Conservation (phyloP, 2,888 invertebrate genomes). For the Deroplatys truncata region DNA sequence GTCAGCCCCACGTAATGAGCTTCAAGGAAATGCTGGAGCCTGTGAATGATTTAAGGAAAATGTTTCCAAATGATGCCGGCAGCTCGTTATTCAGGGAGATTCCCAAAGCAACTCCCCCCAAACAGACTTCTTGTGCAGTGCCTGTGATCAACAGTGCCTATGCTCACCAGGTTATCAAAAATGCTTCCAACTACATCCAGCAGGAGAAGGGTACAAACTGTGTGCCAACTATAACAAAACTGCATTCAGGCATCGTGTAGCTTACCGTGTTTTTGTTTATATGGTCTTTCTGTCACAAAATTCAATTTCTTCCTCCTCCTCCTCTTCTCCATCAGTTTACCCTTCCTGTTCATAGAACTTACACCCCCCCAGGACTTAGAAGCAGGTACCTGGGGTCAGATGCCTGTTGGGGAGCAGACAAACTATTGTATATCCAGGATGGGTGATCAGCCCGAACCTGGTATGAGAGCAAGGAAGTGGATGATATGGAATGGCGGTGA, state of each 20-base stretch:
- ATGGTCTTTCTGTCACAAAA: too few relatives aligned
- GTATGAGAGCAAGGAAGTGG: too few relatives aligned
- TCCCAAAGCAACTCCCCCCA: not conserved
- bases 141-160: slow-evolving; percentile 6
- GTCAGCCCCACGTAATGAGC: not conserved
- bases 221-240: slow-evolving; percentile 19
- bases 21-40: slow-evolving; percentile 2
- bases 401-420: too few relatives aligned
- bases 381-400: too few relatives aligned
- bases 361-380: too few relatives aligned
- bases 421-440: too few relatives aligned
- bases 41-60: not conserved
- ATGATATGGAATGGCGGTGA: too few relatives aligned
- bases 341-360: too few relatives aligned
- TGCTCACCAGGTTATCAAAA: not conserved
- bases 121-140: not conserved
- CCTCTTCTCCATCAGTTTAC: too few relatives aligned
- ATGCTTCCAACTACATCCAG: not conserved
- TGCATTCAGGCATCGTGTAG: not conserved
- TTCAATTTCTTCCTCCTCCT: too few relatives aligned
- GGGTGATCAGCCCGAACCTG: too few relatives aligned
- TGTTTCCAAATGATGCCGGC: not conserved
- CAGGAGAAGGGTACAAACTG: not conserved
- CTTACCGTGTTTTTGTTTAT: too few relatives aligned
- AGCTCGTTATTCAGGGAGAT: not conserved